These are phyloP conservation scores for Smutsia temminckii DNA, from an alignment of 2,797 vertebrate genomes.

Conservation along the genomic window DNA sequence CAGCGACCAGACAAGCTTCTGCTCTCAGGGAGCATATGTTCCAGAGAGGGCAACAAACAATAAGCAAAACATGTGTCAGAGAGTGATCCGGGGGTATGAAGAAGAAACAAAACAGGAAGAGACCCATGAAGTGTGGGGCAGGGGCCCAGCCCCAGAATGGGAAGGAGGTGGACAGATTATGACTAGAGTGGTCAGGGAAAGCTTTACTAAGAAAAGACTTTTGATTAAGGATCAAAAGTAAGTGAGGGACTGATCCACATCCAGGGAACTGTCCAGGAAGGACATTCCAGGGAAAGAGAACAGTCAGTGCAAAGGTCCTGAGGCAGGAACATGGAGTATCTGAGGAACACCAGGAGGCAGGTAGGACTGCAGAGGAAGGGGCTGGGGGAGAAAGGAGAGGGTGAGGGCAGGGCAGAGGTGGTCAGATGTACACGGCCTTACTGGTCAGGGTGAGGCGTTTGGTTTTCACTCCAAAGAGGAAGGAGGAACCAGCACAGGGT, in stretches of 20 bases:
- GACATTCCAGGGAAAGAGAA: background rate
- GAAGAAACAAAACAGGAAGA: background rate
- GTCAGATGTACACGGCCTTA: no score
- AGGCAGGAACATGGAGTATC: background rate
- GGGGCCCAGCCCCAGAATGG: background rate
- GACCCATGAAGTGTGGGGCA: rapidly evolving
- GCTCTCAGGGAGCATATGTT: background rate
- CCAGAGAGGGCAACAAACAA: background rate
- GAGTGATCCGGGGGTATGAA: background rate
- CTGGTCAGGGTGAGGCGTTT: background rate
- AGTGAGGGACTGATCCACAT: background rate
- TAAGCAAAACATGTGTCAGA: background rate
- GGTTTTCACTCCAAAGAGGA: background rate
- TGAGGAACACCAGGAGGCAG: background rate
- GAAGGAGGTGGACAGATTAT: no score
- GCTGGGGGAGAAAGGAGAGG: background rate
- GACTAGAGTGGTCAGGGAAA: background rate
- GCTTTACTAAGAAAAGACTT: background rate
- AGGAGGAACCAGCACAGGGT: background rate
- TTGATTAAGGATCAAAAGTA: background rate
- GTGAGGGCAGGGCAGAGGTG: background rate
- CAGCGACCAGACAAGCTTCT: background rate
- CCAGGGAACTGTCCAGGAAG: background rate
- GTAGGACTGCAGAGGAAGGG: background rate
- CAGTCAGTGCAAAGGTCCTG: background rate